phyloP scores from a whole-genome alignment of 1,140 invertebrate genomes.

The Penaeus vannamei region DNA sequence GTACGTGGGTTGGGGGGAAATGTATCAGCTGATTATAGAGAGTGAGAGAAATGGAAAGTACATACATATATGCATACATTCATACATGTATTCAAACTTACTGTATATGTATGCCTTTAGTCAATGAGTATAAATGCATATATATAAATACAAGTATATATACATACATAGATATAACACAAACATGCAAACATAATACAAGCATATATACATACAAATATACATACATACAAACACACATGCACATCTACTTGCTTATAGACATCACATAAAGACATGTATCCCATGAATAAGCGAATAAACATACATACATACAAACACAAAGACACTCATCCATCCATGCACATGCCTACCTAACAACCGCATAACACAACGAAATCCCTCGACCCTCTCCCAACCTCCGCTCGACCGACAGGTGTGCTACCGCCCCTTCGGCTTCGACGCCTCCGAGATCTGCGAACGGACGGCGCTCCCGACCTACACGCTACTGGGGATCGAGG shows the following conservation, averaged over 20 bases:
- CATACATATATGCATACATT: background rate
- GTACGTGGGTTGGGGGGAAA: background rate
- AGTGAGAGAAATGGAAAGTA: background rate
- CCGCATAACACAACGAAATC: background rate
- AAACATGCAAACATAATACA: background rate
- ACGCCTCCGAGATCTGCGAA: background rate
- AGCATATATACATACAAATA: background rate
- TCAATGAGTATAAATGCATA: background rate
- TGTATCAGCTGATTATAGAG: background rate
- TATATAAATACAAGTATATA: background rate
- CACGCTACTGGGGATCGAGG: slow-evolving; percentile 23
- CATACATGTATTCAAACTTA: background rate
- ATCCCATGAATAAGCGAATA: background rate
- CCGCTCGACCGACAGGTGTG: slow-evolving; percentile 23
- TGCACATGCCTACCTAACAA: background rate
- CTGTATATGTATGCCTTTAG: background rate
- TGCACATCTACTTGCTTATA: background rate
- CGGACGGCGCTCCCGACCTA: background rate
- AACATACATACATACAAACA: background rate
- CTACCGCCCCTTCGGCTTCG: slow-evolving; percentile 1
- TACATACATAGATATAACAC: background rate
- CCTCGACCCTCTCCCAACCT: background rate
- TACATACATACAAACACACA: background rate
- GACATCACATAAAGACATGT: background rate
- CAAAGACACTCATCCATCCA: background rate